Evolutionary conservation across 2,888 invertebrate species (phyloP).

Genomic region (Parascotia fuliginaria): DNA sequence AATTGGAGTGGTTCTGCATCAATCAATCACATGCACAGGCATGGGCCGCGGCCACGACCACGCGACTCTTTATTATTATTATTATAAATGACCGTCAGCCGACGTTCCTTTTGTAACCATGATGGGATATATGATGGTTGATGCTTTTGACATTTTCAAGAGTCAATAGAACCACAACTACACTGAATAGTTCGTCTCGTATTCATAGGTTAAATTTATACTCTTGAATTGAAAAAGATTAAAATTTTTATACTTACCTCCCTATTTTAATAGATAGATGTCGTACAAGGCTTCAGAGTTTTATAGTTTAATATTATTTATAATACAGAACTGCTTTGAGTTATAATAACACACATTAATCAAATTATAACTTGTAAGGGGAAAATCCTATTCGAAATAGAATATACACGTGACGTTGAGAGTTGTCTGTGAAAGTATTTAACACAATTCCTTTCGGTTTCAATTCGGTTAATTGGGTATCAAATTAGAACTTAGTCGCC

Average conservation of each 20-base stretch:
- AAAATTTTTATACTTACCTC: background rate
- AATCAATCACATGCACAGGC: conserved; percentile 54
- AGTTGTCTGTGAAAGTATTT: conserved; percentile 5
- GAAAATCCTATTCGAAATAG: background rate
- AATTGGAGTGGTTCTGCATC: conserved; percentile 34
- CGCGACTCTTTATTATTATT: conserved; percentile 27
- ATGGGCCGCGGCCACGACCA: conserved; percentile 33
- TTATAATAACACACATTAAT: background rate
- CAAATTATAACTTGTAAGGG: background rate
- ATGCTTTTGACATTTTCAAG: conserved; percentile 23
- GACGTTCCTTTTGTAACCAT: conserved; percentile 25
- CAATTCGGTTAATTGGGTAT: conserved; percentile 25
- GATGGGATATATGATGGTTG: conserved; percentile 24
- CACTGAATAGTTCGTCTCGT: conserved; percentile 4
- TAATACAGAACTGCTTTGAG: conserved; percentile 1
- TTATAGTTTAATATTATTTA: conserved; percentile 1
- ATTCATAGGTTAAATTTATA: background rate
- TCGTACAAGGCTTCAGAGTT: conserved; percentile 1
- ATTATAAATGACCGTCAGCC: conserved; percentile 32
- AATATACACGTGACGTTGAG: background rate
- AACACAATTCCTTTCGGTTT: conserved; percentile 5
- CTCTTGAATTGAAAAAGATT: background rate
- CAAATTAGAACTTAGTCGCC: conserved; percentile 27
- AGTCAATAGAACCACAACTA: conserved; percentile 17
- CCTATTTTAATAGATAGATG: too few species aligned